These are phyloP conservation scores for Napeogenes inachia DNA, from an alignment of 2,888 invertebrate genomes.

Conservation along the genomic window DNA sequence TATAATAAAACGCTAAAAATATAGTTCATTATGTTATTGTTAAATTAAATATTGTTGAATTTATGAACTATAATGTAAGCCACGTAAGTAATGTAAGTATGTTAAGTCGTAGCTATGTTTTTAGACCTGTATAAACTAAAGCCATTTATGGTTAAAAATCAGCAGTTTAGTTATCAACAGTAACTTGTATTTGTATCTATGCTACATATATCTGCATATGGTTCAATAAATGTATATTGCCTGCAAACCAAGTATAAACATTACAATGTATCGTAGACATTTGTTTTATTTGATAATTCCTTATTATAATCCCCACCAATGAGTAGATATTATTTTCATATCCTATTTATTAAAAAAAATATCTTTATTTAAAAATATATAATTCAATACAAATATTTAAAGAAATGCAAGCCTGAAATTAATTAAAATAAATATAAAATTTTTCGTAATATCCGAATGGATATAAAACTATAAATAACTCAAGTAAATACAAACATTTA, in stretches of 20 bases:
- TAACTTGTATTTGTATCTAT: constrained; percentile 23
- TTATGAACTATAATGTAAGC: constrained; percentile 61
- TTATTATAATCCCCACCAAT: too few species aligned
- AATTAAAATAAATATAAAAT: too few species aligned
- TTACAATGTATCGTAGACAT: constrained; percentile 50
- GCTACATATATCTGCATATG: constrained; percentile 43
- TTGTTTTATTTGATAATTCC: constrained; percentile 30
- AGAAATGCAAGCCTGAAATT: too few species aligned
- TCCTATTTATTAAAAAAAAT: too few species aligned
- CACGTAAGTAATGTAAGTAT: constrained; percentile 33
- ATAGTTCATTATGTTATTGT: constrained; percentile 66
- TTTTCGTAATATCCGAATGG: too few species aligned
- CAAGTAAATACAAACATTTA: too few species aligned
- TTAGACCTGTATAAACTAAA: constrained; percentile 30
- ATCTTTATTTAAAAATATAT: too few species aligned
- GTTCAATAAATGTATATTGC: constrained; percentile 67
- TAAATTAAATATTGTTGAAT: constrained; percentile 71
- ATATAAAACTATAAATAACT: too few species aligned
- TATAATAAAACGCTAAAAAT: constrained; percentile 36
- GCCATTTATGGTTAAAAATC: constrained; percentile 12
- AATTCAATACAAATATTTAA: too few species aligned
- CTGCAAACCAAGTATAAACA: constrained; percentile 62
- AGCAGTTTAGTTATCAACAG: constrained; percentile 24
- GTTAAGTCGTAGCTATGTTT: constrained; percentile 36
- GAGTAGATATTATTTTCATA: not conserved